phyloP scores from a whole-genome alignment of 2,113 vertebrate genomes.

The Tor tambroides region DNA sequence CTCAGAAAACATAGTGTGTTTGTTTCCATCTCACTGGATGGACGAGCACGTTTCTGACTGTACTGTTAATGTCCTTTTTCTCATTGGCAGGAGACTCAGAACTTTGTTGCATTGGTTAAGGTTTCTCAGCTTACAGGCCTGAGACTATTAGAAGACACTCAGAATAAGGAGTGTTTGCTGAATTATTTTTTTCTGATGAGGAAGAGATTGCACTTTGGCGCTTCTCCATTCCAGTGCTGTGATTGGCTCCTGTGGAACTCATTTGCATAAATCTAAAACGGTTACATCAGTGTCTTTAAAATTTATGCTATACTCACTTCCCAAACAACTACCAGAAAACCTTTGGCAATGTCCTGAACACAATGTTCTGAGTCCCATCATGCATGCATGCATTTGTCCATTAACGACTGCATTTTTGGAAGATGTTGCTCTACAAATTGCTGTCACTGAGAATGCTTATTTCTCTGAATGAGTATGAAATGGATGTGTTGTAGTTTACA shows the following conservation, averaged over 20 bases:
- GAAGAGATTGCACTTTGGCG: background rate
- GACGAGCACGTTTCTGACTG: background rate
- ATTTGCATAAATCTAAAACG: background rate
- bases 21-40: background rate
- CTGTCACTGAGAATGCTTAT: background rate
- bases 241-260: background rate
- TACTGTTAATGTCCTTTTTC: background rate
- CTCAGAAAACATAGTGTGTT: background rate
- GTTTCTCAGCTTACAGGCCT: background rate
- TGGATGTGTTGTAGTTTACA: background rate
- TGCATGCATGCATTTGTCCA: background rate
- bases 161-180: background rate
- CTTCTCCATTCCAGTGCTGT: background rate
- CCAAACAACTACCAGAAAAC: background rate
- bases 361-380: too few relatives aligned
- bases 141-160: background rate
- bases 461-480: background rate
- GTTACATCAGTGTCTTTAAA: background rate
- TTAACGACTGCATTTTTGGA: background rate
- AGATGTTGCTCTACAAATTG: background rate
- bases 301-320: background rate
- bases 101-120: too few relatives aligned
- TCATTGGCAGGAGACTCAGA: background rate
- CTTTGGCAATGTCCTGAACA: background rate
- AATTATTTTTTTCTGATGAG: background rate